phyloP scores from a whole-genome alignment of 2,888 invertebrate genomes.

The Melitaea athalia region DNA sequence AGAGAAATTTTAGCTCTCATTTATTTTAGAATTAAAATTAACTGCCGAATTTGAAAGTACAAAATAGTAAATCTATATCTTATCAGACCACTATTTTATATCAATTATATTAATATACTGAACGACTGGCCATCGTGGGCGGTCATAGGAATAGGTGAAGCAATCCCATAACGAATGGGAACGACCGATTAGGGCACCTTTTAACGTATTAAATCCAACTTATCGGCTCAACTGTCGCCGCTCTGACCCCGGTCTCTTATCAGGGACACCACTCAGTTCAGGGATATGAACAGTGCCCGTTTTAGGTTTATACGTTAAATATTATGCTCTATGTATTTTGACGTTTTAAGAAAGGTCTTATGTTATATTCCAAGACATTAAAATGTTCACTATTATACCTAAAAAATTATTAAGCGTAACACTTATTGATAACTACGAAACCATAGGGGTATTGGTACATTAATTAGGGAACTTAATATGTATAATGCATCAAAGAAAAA shows the following conservation, averaged over 20 bases:
- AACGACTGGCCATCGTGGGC: slow-evolving; percentile 26
- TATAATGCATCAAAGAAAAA: no score
- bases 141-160: slow-evolving; percentile 54
- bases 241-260: slow-evolving; percentile 51
- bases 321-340: slow-evolving; percentile 33
- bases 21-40: no score
- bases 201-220: slow-evolving; percentile 80
- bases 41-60: no score
- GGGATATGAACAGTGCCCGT: slow-evolving; percentile 48
- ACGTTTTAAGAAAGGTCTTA: slow-evolving; percentile 4
- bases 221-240: slow-evolving; percentile 57
- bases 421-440: no score
- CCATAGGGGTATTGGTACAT: no score
- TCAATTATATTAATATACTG: slow-evolving; percentile 6
- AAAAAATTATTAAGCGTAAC: no score
- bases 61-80: neutral
- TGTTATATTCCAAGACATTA: no score
- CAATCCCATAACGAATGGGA: slow-evolving; percentile 72
- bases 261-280: slow-evolving; percentile 66
- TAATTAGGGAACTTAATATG: no score
- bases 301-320: slow-evolving; percentile 50
- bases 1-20: no score
- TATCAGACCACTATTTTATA: neutral
- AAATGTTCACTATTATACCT: no score
- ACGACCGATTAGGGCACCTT: slow-evolving; percentile 79